Conservation (phyloP, 2,797 vertebrate genomes). For the Hipposideros larvatus region DNA sequence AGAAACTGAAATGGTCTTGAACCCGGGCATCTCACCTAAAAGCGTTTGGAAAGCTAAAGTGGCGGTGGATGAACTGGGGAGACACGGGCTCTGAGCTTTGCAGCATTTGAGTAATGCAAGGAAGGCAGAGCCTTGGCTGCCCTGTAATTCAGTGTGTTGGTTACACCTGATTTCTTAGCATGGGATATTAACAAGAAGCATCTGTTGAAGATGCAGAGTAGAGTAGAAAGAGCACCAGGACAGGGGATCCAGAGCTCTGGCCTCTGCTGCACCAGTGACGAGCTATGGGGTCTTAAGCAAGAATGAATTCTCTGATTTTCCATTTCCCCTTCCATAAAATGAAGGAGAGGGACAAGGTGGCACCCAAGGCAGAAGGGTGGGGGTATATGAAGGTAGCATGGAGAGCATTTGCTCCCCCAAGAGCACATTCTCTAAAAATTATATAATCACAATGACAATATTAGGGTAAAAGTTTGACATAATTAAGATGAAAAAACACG, state of each 20-base stretch:
- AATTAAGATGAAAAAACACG: neutral
- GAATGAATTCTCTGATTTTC: neutral
- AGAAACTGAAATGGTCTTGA: conserved; percentile 15
- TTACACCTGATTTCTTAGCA: neutral
- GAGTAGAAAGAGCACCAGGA: neutral
- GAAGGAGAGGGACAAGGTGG: neutral
- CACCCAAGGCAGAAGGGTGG: neutral
- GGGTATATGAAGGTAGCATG: neutral
- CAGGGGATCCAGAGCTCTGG: neutral
- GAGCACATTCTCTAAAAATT: neutral
- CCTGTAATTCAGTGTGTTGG: neutral
- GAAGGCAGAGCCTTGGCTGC: neutral
- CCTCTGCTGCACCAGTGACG: neutral
- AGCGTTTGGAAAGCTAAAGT: neutral
- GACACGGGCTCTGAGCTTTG: neutral
- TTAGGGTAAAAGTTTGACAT: neutral
- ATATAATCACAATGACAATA: neutral
- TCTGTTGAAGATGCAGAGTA: neutral
- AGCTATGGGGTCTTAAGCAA: neutral
- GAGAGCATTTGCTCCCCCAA: neutral
- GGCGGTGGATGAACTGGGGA: neutral
- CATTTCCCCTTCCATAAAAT: neutral
- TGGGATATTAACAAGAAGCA: neutral
- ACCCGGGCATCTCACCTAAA: neutral
- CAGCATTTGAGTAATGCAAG: neutral